Conservation (phyloP, 1,140 invertebrate species). For the Aphaenogaster rudis region DNA sequence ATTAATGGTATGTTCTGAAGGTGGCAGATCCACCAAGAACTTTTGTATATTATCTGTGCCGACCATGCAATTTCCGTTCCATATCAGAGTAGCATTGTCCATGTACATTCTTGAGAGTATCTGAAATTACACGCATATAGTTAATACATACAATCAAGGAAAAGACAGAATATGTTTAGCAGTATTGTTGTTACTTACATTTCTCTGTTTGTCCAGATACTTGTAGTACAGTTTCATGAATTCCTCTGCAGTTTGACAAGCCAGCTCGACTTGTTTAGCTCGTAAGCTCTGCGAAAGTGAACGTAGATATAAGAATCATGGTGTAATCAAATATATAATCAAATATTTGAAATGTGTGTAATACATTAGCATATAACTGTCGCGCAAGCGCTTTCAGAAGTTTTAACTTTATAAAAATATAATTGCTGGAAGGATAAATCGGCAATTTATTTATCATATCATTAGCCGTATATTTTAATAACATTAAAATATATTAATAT, state of each 20-base stretch:
- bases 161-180: slow-evolving; percentile 38
- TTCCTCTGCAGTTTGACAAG: slow-evolving; percentile 92
- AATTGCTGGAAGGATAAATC: slow-evolving; percentile 18
- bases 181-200: slow-evolving; percentile 88
- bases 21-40: slow-evolving; percentile 92
- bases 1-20: slow-evolving; percentile 90
- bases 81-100: slow-evolving; percentile 92
- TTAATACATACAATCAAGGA: background rate
- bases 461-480: background rate
- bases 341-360: slow-evolving; percentile 23
- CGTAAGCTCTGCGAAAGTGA: slow-evolving; percentile 83
- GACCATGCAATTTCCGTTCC: slow-evolving; percentile 94
- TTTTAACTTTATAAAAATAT: slow-evolving; percentile 47
- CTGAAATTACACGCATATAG: slow-evolving; percentile 82
- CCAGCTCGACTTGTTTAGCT: slow-evolving; percentile 90
- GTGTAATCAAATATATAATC: slow-evolving; percentile 44
- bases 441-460: slow-evolving; percentile 4
- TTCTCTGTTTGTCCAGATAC: slow-evolving; percentile 92
- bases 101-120: slow-evolving; percentile 92
- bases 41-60: slow-evolving; percentile 93
- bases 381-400: background rate
- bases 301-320: slow-evolving; percentile 52
- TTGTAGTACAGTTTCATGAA: slow-evolving; percentile 95
- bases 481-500: background rate
- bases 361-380: background rate